Evolutionary conservation across 2,888 invertebrate genomes (phyloP).

Genomic region (Apotomis turbidana): DNA sequence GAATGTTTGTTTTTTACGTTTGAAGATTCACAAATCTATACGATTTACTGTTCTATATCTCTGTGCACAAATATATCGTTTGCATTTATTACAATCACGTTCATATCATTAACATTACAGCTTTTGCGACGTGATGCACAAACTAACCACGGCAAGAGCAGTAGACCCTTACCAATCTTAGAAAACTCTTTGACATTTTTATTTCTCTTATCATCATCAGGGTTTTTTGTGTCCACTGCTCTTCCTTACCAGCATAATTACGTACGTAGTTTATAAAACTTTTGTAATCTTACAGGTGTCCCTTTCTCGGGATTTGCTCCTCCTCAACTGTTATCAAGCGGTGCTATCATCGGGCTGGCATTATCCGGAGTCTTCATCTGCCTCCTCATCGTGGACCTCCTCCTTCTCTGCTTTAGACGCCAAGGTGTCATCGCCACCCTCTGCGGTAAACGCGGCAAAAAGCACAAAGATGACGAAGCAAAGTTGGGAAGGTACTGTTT

Average conservation of each 20-base stretch:
- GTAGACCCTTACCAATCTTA: constrained; percentile 56
- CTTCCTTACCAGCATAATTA: constrained; percentile 46
- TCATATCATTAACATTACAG: constrained; percentile 76
- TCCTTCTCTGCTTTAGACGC: constrained; percentile 88
- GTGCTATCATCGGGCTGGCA: constrained; percentile 93
- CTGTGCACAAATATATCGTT: constrained; percentile 53
- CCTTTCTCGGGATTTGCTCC: constrained; percentile 77
- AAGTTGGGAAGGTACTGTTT: constrained; percentile 91
- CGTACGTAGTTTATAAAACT: constrained; percentile 45
- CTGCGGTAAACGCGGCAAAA: constrained; percentile 87
- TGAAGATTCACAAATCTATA: constrained; percentile 30
- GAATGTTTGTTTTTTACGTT: constrained; percentile 60
- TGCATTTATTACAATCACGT: constrained; percentile 75
- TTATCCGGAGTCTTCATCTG: constrained; percentile 91
- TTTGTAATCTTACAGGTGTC: constrained; percentile 67
- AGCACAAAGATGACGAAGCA: constrained; percentile 90
- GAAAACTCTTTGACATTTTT: background rate
- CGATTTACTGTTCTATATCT: constrained; percentile 34
- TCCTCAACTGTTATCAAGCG: constrained; percentile 86
- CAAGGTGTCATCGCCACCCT: constrained; percentile 88
- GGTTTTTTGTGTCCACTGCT: constrained; percentile 66
- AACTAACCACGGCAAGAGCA: constrained; percentile 74
- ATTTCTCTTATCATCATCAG: constrained; percentile 42
- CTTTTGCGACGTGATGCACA: constrained; percentile 75
- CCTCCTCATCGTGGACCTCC: constrained; percentile 92